Evolutionary conservation across 92 coral and sea anemone species (phyloP), one percentile per base, ranked within the genome.

Genomic region (Zoanthus gigantus): DNA sequence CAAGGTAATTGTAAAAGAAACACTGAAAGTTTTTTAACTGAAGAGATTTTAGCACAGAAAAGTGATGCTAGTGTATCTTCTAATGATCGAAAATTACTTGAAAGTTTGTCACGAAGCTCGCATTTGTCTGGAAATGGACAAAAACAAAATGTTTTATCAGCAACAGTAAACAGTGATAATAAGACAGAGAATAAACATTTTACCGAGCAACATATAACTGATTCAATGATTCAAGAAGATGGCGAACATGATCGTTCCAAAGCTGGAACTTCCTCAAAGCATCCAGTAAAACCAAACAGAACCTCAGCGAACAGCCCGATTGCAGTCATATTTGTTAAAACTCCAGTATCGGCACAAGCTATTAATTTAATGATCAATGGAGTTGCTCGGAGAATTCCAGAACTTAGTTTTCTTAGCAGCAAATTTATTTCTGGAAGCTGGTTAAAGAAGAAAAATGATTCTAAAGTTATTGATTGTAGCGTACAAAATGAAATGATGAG

Each of bases 321-420:
- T 85, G 88, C 92, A 48, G 74, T 88, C 18, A 81, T 91, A 18
- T 77, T 94, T 65, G 93, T 92, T 56, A 48, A 68, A 13, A 93
- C 87, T 34, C 83, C 90, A 6, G 52, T 91, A 54, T 56, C 91
- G 52, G 95, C 98, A 29, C 89, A 87, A 66, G 94, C 92, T 14
- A 58, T 94, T 31, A 94, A 85, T 46, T 63, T 79, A 10, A 83
- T 94, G 18, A 89, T 94, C 32, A 93, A 93, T 32, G 74, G 78
- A 54, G 74, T 91, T 53, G 77, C 96, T 9, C 68, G 78, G 30
- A 45, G 32, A 11, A 18, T 28, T 3, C 89, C 84, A 5, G 86
- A 89, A 16, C 83, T 83, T 52, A 81, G 89, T 28, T 93, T 83
- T 87, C 90, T 95, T 17, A 94, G 76, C 52, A 91, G 96, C 79